Evolutionary conservation across 2,797 vertebrate genomes (phyloP).

Genomic region (Sandelia bainsii): DNA sequence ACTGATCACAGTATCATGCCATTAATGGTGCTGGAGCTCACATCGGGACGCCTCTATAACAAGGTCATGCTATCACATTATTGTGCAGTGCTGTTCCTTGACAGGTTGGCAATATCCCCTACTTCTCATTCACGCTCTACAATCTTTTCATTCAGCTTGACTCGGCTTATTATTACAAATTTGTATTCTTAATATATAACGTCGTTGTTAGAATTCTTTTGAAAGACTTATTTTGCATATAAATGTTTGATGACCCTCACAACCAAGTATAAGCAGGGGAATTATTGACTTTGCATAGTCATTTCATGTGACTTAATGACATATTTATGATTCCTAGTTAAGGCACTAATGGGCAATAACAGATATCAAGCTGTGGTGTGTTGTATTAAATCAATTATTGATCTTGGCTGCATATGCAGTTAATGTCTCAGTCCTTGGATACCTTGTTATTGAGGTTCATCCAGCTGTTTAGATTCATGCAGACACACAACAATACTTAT

Average conservation of each 20-base stretch:
- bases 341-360: conserved; percentile 75
- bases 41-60: conserved; percentile 49
- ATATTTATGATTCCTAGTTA: conserved; percentile 63
- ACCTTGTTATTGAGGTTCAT: conserved; percentile 59
- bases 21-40: conserved; percentile 65
- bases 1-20: conserved; percentile 68
- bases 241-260: conserved; percentile 54
- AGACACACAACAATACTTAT: not conserved
- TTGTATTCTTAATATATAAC: conserved; percentile 15
- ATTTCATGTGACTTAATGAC: conserved; percentile 71
- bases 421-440: conserved; percentile 66
- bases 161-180: conserved; percentile 22
- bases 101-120: conserved; percentile 33
- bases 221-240: conserved; percentile 48
- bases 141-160: conserved; percentile 26
- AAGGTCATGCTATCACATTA: conserved; percentile 65
- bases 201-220: conserved; percentile 13
- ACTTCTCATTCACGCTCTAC: conserved; percentile 16
- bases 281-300: conserved; percentile 60
- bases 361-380: conserved; percentile 66
- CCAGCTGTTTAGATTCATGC: conserved; percentile 1
- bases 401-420: conserved; percentile 65
- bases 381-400: conserved; percentile 80
- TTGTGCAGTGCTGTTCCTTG: conserved; percentile 38
- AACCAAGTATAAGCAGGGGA: conserved; percentile 46